These are phyloP conservation scores for Melanerpes aurifrons DNA, from an alignment of 2,113 vertebrate genomes.

Conservation along the genomic window DNA sequence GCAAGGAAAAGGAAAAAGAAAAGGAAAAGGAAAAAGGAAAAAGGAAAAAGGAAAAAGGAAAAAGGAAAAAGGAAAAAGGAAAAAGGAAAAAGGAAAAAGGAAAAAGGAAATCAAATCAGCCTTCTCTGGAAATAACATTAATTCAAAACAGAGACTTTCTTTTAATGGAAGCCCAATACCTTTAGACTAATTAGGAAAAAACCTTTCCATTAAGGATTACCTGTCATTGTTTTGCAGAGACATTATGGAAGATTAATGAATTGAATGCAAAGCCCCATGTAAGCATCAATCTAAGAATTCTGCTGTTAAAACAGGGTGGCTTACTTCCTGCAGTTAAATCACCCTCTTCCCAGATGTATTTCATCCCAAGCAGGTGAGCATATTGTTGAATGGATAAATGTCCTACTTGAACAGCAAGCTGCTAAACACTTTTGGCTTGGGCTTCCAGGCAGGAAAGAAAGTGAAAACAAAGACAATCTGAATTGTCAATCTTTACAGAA, in stretches of 20 bases:
- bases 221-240: conserved; percentile 42
- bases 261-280: conserved; percentile 52
- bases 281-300: conserved; percentile 52
- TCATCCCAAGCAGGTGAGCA: conserved; percentile 30
- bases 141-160: conserved; percentile 31
- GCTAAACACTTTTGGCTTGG: background rate
- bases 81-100: too few relatives aligned
- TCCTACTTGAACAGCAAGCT: background rate
- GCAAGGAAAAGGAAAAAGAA: background rate
- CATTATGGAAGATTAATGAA: conserved; percentile 65
- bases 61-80: background rate
- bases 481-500: background rate
- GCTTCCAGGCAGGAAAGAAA: background rate
- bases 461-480: background rate
- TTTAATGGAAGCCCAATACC: conserved; percentile 22
- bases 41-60: too few relatives aligned
- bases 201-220: conserved; percentile 58
- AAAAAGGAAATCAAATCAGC: conserved; percentile 1
- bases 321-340: conserved; percentile 41
- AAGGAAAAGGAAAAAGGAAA: too few relatives aligned
- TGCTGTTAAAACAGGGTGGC: conserved; percentile 52
- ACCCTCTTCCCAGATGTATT: background rate
- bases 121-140: conserved; percentile 30
- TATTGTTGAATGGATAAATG: conserved; percentile 15
- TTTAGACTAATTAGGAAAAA: conserved; percentile 52